Conservation (phyloP, 1,140 invertebrate genomes). For the Zaprionus nigranus region DNA sequence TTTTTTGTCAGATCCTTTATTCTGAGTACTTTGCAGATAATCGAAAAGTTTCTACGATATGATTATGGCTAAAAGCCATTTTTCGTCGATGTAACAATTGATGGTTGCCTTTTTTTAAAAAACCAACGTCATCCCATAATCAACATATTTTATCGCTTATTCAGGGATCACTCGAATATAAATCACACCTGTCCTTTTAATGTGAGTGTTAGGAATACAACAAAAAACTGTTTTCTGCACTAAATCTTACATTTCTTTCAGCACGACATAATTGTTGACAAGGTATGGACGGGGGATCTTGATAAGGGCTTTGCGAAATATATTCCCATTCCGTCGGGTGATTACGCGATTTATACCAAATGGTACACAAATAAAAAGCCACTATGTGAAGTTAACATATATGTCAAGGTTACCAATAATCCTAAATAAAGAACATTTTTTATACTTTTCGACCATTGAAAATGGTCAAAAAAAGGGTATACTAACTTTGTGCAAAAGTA, state of each 20-base stretch:
- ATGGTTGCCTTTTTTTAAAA: slow-evolving; percentile 26
- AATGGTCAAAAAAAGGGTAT: too few species aligned
- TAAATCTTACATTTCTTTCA: not conserved
- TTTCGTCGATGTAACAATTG: slow-evolving; percentile 22
- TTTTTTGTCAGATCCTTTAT: not conserved
- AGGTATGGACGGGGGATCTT: slow-evolving; percentile 37
- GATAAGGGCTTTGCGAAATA: slow-evolving; percentile 3
- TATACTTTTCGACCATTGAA: too few species aligned
- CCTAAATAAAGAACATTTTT: too few species aligned
- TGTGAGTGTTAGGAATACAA: slow-evolving; percentile 20
- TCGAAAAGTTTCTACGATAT: slow-evolving; percentile 19
- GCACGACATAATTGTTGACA: slow-evolving; percentile 45
- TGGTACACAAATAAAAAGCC: slow-evolving; percentile 2
- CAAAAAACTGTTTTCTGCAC: not conserved
- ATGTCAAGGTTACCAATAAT: not conserved
- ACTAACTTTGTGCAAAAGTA: too few species aligned
- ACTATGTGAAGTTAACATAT: not conserved
- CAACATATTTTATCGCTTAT: not conserved
- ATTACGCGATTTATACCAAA: slow-evolving; percentile 35
- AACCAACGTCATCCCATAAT: slow-evolving; percentile 3
- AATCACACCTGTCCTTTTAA: slow-evolving; percentile 42
- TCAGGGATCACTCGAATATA: slow-evolving; percentile 17
- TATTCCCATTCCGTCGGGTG: slow-evolving; percentile 28
- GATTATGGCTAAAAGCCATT: slow-evolving; percentile 44
- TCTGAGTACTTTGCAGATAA: not conserved